phyloP scores from a whole-genome alignment of 2,797 vertebrate genomes.

The Amblyopsis hoosieri region DNA sequence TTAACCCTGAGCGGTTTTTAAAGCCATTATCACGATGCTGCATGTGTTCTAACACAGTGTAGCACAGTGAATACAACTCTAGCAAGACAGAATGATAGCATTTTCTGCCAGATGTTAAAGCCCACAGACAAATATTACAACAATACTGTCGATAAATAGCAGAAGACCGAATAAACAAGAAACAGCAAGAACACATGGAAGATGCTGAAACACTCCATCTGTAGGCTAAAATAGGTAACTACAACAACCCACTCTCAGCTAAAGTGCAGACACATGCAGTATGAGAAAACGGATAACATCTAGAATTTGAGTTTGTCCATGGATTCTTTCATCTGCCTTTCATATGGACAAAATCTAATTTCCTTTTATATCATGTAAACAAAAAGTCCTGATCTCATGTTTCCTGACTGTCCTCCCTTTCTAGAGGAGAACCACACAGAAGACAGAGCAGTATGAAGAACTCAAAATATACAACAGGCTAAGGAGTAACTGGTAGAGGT shows the following conservation, averaged over 20 bases:
- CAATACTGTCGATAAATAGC: background rate
- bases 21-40: too few relatives aligned
- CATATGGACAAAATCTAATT: constrained; percentile 46
- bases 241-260: constrained; percentile 7
- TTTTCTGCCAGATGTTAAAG: too few relatives aligned
- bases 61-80: background rate
- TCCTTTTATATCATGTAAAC: constrained; percentile 56
- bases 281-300: background rate
- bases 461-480: constrained; percentile 36
- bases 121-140: background rate
- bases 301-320: background rate
- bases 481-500: constrained; percentile 50
- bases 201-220: constrained; percentile 58
- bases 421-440: constrained; percentile 26
- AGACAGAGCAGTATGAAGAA: constrained; percentile 38
- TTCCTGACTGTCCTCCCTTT: constrained; percentile 54
- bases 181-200: constrained; percentile 2
- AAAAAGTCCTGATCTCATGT: constrained; percentile 62
- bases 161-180: constrained; percentile 9
- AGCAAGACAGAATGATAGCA: background rate
- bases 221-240: constrained; percentile 30
- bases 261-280: background rate
- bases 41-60: background rate
- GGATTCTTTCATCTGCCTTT: constrained; percentile 59
- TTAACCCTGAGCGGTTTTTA: too few relatives aligned